Conservation (phyloP, 2,797 vertebrate species). For the Scomberomorus guttatus region DNA sequence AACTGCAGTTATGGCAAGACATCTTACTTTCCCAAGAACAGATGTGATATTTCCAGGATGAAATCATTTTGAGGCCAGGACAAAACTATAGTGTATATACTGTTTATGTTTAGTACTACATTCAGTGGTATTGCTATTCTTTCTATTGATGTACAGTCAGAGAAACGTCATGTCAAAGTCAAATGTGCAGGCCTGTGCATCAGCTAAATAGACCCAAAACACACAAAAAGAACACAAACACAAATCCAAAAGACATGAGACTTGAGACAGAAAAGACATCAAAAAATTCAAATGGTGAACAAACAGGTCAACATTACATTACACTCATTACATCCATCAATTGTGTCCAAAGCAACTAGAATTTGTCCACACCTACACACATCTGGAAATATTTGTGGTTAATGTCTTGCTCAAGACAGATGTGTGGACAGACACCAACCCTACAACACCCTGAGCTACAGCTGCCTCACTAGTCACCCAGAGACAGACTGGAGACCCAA, state of each 20-base stretch:
- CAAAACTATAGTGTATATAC: neutral
- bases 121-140: neutral
- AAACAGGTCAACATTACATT: neutral
- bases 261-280: no score
- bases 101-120: neutral
- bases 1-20: neutral
- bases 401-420: neutral
- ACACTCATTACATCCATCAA: neutral
- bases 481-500: no score
- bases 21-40: neutral
- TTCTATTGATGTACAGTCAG: neutral
- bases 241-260: no score
- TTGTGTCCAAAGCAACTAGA: neutral
- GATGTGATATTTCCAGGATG: neutral
- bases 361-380: no score
- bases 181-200: neutral
- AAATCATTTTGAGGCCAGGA: neutral
- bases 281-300: no score
- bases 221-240: neutral
- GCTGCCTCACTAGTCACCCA: neutral
- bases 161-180: constrained; percentile 44
- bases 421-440: neutral
- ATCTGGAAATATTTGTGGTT: no score
- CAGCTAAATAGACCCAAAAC: neutral
- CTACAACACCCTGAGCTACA: neutral